Conservation (phyloP, 2,113 vertebrate genomes). For the Corythornis madagascariensis region DNA sequence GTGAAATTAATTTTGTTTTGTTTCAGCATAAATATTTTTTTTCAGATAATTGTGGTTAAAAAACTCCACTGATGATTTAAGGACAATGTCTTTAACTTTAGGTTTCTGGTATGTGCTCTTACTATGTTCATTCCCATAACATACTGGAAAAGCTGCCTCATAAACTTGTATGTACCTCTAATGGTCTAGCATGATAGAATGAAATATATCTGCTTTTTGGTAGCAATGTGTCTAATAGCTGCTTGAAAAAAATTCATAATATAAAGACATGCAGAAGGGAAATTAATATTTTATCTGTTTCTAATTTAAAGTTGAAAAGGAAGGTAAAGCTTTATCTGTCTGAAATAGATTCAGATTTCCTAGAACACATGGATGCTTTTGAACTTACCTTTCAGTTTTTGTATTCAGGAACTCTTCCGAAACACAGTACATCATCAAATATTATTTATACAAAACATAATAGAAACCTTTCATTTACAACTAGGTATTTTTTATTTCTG, state of each 20-base stretch:
- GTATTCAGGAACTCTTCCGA: background rate
- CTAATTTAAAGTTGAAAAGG: conserved; percentile 37
- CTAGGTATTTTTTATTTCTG: conserved; percentile 27
- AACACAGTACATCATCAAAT: background rate
- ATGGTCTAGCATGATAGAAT: background rate
- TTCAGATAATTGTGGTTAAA: background rate
- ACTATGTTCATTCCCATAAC: background rate
- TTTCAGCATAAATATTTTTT: background rate
- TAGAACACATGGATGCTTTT: background rate
- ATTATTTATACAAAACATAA: background rate
- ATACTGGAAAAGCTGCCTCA: background rate
- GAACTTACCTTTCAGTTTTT: conserved; percentile 23
- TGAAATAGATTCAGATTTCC: background rate
- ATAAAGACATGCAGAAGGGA: background rate
- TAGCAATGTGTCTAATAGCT: background rate
- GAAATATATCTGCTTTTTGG: background rate
- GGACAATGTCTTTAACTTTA: background rate
- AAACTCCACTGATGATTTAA: background rate
- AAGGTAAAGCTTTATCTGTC: background rate
- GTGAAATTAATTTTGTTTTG: background rate
- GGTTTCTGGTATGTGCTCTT: background rate
- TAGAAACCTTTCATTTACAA: conserved; percentile 15
- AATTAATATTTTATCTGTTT: conserved; percentile 48
- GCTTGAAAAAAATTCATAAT: background rate
- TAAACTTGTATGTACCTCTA: background rate